Conservation (phyloP, 2,113 vertebrate species). For the Potamarius usumacintae region DNA sequence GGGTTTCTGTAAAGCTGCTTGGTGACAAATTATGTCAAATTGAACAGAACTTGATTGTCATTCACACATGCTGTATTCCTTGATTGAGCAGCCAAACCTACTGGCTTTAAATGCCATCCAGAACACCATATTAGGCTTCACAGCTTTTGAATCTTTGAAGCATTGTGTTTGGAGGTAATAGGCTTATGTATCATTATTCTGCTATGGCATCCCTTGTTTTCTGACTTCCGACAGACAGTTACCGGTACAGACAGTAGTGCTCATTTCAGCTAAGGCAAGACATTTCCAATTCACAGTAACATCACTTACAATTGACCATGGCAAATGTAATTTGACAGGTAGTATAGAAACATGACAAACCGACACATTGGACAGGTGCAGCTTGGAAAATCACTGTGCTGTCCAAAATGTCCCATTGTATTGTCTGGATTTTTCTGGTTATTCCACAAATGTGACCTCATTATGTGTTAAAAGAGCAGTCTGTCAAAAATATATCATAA, state of each 20-base stretch:
- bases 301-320: not conserved
- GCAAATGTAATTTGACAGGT: not conserved
- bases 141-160: not conserved
- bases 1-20: not conserved
- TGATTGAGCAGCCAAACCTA: not conserved
- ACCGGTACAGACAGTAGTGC: not conserved
- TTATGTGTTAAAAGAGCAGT: not conserved
- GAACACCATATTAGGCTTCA: too few species aligned
- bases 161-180: not conserved
- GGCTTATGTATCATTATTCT: not conserved
- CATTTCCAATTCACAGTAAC: conserved; percentile 11
- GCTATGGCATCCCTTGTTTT: conserved; percentile 2
- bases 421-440: not conserved
- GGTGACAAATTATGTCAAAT: not conserved
- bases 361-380: conserved; percentile 3
- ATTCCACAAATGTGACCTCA: conserved; percentile 2
- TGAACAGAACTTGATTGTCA: not conserved
- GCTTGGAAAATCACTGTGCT: not conserved
- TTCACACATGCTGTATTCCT: not conserved
- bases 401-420: conserved; percentile 15
- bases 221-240: not conserved
- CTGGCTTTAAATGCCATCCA: not conserved
- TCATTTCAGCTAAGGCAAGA: not conserved
- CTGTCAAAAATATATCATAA: not conserved
- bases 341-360: not conserved